Conservation (phyloP, 2,113 vertebrate genomes). For the Hemiscyllium ocellatum region DNA sequence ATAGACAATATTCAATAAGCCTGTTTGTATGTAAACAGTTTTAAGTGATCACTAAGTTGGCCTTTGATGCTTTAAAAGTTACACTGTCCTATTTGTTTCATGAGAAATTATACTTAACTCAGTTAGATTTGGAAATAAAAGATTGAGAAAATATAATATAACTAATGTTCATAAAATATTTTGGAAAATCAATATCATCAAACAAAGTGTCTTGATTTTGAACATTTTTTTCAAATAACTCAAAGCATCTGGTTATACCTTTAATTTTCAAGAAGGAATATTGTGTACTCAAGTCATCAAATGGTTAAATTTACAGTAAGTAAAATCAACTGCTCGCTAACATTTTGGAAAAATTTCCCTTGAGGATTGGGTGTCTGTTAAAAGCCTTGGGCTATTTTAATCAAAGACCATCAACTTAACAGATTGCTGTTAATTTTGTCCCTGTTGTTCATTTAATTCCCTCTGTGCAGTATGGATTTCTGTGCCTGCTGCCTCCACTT, state of each 20-base stretch:
- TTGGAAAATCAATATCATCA: neutral
- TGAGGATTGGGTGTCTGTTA: slow-evolving; percentile 10
- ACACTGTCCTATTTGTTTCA: neutral
- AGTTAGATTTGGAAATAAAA: neutral
- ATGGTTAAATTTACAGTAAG: neutral
- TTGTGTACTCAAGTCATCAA: neutral
- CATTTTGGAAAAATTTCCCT: slow-evolving; percentile 8
- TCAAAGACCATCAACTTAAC: slow-evolving; percentile 15
- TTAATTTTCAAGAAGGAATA: slow-evolving; percentile 8
- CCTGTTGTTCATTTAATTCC: slow-evolving; percentile 29
- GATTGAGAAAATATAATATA: neutral
- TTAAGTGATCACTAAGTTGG: neutral
- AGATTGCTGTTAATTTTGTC: slow-evolving; percentile 34
- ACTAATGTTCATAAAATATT: neutral
- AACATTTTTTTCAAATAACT: neutral
- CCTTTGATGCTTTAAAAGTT: neutral
- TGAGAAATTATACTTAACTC: too few species aligned
- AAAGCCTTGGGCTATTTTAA: slow-evolving; percentile 36
- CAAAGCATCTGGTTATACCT: neutral
- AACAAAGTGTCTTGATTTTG: neutral
- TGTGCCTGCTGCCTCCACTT: neutral
- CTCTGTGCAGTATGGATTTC: neutral
- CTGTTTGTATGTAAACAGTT: neutral
- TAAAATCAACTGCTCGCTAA: slow-evolving; percentile 17
- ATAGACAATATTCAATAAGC: neutral